Percentiles rank a stretch among this genome's conserved stretches.
These are phyloP conservation scores for Bettongia penicillata DNA, from an alignment of 2,113 vertebrate genomes.

Conservation along the genomic window DNA sequence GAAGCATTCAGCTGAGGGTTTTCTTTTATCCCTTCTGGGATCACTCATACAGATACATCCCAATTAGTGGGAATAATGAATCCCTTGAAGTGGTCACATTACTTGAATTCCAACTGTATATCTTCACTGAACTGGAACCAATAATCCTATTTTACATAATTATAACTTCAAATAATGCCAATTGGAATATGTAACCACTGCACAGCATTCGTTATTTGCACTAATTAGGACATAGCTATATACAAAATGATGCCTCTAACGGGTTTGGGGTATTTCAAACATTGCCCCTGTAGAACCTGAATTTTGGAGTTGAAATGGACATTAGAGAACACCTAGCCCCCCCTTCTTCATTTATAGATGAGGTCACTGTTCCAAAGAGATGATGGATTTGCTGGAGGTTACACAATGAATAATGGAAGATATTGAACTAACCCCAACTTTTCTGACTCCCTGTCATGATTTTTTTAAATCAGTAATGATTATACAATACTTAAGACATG, in stretches of 20 bases:
- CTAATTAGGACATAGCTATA: background rate
- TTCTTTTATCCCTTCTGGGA: background rate
- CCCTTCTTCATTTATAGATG: background rate
- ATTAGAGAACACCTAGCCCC: background rate
- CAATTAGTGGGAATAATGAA: background rate
- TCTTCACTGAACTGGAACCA: background rate
- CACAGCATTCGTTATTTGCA: background rate
- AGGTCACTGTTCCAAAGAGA: background rate
- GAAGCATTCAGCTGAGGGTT: background rate
- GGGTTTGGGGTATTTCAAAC: background rate
- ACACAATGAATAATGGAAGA: background rate
- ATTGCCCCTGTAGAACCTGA: background rate
- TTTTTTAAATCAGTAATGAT: background rate
- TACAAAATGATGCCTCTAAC: background rate
- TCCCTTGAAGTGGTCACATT: background rate
- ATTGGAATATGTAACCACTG: background rate
- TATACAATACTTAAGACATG: background rate
- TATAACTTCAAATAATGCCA: background rate
- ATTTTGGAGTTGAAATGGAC: background rate
- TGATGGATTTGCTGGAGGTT: background rate
- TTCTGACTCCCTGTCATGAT: background rate
- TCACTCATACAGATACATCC: background rate
- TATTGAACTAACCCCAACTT: background rate
- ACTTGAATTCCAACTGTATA: background rate
- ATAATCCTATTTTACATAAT: background rate